A percentile compares a stretch with the other conserved stretches of the same genome.
Evolutionary conservation across 2,888 invertebrate genomes (phyloP).

Genomic region (Myathropa florea): DNA sequence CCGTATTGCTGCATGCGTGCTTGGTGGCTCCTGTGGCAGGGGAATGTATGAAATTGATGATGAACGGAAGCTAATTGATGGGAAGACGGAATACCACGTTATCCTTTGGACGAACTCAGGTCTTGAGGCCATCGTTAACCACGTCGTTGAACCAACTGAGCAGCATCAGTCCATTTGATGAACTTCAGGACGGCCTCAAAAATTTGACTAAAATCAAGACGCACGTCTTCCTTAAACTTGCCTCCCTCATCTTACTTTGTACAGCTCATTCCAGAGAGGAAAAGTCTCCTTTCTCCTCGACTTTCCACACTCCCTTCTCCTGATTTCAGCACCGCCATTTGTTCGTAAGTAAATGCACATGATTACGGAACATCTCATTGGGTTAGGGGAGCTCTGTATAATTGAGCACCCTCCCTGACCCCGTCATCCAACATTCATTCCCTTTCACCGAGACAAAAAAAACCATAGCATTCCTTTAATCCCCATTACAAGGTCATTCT

Average conservation of each 20-base stretch:
- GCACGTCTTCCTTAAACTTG: neutral
- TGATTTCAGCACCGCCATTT: neutral
- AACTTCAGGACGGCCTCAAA: neutral
- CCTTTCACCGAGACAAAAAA: neutral
- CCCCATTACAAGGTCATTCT: conserved; percentile 56
- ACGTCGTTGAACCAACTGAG: too few species aligned
- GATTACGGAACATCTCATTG: neutral
- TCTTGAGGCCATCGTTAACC: too few species aligned
- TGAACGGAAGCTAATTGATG: neutral
- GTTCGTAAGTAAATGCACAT: neutral
- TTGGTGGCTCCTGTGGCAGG: neutral
- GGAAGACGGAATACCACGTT: neutral
- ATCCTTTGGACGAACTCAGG: too few species aligned
- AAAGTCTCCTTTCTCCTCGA: neutral
- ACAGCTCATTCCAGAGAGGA: neutral
- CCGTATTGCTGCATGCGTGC: neutral
- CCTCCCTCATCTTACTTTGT: too few species aligned
- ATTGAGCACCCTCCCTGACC: neutral
- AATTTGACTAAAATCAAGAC: neutral
- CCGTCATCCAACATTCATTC: neutral
- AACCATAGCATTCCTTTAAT: conserved; percentile 1
- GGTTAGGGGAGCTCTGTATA: neutral
- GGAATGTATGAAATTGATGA: neutral
- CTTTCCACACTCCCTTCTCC: neutral
- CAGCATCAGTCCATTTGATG: neutral